A percentile compares a stretch with the other conserved stretches of the same genome.
Conservation (phyloP, 2,888 invertebrate species). For the Pimpla rufipes region DNA sequence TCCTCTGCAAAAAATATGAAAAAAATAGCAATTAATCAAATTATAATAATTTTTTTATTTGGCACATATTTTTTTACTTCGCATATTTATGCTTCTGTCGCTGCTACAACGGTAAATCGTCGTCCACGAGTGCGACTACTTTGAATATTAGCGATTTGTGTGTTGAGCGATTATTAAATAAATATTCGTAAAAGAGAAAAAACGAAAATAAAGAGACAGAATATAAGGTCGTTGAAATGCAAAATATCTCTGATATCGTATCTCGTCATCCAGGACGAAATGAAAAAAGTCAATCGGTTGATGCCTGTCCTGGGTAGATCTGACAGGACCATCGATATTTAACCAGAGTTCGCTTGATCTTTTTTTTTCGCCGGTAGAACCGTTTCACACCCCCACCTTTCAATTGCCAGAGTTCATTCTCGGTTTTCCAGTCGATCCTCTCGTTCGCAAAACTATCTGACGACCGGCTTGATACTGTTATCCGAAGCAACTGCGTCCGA, state of each 20-base stretch:
- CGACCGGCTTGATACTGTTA: slow-evolving; percentile 6
- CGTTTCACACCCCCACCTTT: slow-evolving; percentile 3
- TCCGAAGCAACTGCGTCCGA: slow-evolving; percentile 17
- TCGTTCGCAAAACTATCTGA: slow-evolving; percentile 24
- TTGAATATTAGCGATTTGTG: too few species aligned
- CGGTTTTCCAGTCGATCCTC: slow-evolving; percentile 34
- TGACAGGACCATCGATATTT: slow-evolving; percentile 11
- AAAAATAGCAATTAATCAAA: too few species aligned
- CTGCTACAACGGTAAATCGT: too few species aligned
- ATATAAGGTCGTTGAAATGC: background rate
- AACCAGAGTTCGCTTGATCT: background rate
- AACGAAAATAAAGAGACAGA: background rate
- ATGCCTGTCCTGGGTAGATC: background rate
- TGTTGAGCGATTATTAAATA: too few species aligned
- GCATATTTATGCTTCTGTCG: too few species aligned
- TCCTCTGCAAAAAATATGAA: too few species aligned
- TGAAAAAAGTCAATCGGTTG: slow-evolving; percentile 12
- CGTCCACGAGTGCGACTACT: too few species aligned
- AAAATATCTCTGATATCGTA: background rate
- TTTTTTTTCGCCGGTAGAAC: slow-evolving; percentile 1
- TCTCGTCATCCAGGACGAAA: background rate
- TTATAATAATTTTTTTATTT: too few species aligned
- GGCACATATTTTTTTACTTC: too few species aligned
- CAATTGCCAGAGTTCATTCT: slow-evolving; percentile 24
- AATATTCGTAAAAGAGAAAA: background rate